Percentiles rank a stretch among this genome's conserved stretches.
Conservation (phyloP, 2,797 vertebrate genomes). For the Hydrophis major region DNA sequence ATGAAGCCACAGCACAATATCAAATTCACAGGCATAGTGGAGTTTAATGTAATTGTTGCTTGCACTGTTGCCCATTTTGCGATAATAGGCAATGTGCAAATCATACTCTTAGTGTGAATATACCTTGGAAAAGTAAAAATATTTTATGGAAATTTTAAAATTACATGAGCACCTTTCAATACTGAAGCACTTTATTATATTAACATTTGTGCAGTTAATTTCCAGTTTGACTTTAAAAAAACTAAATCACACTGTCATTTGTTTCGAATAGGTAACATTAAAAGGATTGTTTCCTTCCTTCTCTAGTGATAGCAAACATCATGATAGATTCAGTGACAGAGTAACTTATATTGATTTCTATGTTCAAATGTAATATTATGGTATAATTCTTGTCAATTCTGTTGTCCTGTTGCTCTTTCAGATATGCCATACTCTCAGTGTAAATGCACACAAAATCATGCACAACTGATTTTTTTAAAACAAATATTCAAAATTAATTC, state of each 20-base stretch:
- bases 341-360: conserved; percentile 5
- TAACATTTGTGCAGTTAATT: neutral
- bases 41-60: conserved; percentile 1
- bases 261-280: conserved; percentile 10
- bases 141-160: neutral
- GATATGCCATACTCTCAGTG: neutral
- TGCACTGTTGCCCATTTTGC: neutral
- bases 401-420: neutral
- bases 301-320: neutral
- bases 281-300: neutral
- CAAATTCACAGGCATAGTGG: conserved; percentile 21
- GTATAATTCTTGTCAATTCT: neutral
- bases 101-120: neutral
- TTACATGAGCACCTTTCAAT: conserved; percentile 5
- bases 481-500: neutral
- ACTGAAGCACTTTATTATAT: neutral
- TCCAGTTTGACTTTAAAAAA: neutral
- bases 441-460: neutral
- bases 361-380: neutral
- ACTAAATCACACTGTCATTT: neutral
- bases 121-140: neutral
- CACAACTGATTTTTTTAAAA: neutral
- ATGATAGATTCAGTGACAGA: neutral
- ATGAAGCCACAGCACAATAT: conserved; percentile 44
- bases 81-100: neutral